These are phyloP conservation scores for Eilema depressum DNA, from an alignment of 2,888 invertebrate genomes.

Conservation along the genomic window DNA sequence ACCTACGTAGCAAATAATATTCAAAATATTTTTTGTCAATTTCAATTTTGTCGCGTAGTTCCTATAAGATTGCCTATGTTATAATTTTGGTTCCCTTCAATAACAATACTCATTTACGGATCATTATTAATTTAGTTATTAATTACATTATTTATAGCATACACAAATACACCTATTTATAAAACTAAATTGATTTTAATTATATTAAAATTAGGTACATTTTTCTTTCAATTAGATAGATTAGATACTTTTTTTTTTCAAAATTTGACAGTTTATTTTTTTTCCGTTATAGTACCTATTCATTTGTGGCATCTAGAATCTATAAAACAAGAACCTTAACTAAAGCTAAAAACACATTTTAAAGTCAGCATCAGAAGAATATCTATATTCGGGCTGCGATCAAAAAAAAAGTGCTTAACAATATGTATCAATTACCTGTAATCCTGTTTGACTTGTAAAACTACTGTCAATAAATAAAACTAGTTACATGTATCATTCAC, in stretches of 20 bases:
- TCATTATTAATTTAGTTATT: not conserved
- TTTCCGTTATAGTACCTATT: not conserved
- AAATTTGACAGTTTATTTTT: not conserved
- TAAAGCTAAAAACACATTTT: not conserved
- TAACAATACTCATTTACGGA: not conserved
- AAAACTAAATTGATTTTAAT: not conserved
- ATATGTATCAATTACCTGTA: slow-evolving; percentile 11
- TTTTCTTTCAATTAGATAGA: not conserved
- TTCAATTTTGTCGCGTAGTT: not conserved
- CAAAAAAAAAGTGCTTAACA: not conserved
- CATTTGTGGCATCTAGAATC: not conserved
- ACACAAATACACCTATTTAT: not conserved
- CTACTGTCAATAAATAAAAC: slow-evolving; percentile 28
- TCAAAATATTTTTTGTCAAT: not conserved
- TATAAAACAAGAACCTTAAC: not conserved
- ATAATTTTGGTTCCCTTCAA: not conserved
- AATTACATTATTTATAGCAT: not conserved
- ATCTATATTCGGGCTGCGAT: not conserved
- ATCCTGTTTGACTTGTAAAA: slow-evolving; percentile 17
- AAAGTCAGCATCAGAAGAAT: not conserved
- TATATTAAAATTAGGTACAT: not conserved
- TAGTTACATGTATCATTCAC: slow-evolving; percentile 16
- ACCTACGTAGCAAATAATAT: not conserved
- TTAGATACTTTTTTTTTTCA: not conserved
- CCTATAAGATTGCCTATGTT: not conserved